A percentile compares a stretch with the other conserved stretches of the same genome.
Conservation (phyloP, 1,140 invertebrate species). For the Philaenus spumarius region DNA sequence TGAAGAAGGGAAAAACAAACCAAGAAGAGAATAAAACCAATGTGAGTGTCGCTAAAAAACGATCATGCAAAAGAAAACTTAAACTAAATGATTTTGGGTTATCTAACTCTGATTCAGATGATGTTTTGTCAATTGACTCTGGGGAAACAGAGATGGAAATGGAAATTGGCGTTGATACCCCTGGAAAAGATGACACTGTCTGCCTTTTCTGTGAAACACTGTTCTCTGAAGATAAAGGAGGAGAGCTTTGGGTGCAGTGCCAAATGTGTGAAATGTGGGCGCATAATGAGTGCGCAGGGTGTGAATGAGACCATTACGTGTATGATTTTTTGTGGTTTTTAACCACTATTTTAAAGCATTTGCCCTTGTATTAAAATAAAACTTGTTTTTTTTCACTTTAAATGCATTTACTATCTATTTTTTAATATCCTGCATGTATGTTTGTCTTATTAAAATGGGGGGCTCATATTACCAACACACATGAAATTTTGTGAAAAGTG, state of each 20-base stretch:
- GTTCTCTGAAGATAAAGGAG: constrained; percentile 21
- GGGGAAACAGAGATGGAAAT: constrained; percentile 3
- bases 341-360: too few species aligned
- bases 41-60: not conserved
- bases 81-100: not conserved
- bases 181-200: not conserved
- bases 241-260: constrained; percentile 26
- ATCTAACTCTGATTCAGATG: not conserved
- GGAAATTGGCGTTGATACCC: not conserved
- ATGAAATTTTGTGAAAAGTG: too few species aligned
- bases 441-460: too few species aligned
- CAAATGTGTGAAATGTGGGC: too few species aligned
- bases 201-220: constrained; percentile 12
- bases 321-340: not conserved
- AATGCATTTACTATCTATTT: too few species aligned
- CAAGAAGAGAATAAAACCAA: not conserved
- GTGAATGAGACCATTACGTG: constrained; percentile 1
- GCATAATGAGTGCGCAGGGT: too few species aligned
- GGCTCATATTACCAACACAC: too few species aligned
- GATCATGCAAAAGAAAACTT: not conserved
- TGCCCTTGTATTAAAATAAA: too few species aligned
- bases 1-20: not conserved
- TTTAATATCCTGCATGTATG: too few species aligned
- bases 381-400: too few species aligned
- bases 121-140: not conserved